These are phyloP conservation scores for Sialia sialis DNA, from an alignment of 2,113 vertebrate genomes.

Conservation along the genomic window DNA sequence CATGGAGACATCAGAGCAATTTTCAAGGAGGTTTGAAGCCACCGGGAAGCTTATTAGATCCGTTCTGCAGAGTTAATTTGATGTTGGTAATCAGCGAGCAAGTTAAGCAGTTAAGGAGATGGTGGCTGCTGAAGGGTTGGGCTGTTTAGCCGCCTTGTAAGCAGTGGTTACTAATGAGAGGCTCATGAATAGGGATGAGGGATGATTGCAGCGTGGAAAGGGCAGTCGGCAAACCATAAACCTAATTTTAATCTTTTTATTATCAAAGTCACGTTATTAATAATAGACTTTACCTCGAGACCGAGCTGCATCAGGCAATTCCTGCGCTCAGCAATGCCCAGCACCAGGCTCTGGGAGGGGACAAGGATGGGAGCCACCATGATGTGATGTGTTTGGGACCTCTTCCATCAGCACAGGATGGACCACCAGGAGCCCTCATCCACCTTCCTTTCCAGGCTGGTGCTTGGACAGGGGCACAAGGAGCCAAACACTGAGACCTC, in stretches of 20 bases:
- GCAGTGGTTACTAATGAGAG: slow-evolving; percentile 42
- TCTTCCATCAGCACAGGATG: not conserved
- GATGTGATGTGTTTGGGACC: fast-evolving
- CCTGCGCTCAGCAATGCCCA: fast-evolving
- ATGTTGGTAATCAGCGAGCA: slow-evolving; percentile 45
- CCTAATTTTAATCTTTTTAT: slow-evolving; percentile 57
- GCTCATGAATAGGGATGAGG: slow-evolving; percentile 37
- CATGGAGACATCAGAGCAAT: slow-evolving; percentile 48
- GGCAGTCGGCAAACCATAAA: slow-evolving; percentile 54
- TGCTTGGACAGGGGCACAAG: not conserved
- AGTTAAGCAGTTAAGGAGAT: slow-evolving; percentile 38
- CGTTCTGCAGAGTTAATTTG: slow-evolving; percentile 54
- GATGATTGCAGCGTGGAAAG: slow-evolving; percentile 14
- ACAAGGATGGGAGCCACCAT: fast-evolving
- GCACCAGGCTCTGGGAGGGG: fast-evolving
- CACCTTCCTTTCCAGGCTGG: fast-evolving
- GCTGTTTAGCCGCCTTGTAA: slow-evolving; percentile 10
- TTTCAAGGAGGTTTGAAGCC: slow-evolving; percentile 45
- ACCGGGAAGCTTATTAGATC: slow-evolving; percentile 45
- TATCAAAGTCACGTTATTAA: slow-evolving; percentile 50
- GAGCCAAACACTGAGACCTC: not conserved
- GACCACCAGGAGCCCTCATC: not conserved
- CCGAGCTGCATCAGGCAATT: not conserved
- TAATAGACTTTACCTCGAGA: not conserved
- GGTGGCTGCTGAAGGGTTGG: not conserved